Percentiles rank a stretch among this genome's conserved stretches.
phyloP scores from a whole-genome alignment of 1,140 invertebrate species.

The Heliconius nattereri region DNA sequence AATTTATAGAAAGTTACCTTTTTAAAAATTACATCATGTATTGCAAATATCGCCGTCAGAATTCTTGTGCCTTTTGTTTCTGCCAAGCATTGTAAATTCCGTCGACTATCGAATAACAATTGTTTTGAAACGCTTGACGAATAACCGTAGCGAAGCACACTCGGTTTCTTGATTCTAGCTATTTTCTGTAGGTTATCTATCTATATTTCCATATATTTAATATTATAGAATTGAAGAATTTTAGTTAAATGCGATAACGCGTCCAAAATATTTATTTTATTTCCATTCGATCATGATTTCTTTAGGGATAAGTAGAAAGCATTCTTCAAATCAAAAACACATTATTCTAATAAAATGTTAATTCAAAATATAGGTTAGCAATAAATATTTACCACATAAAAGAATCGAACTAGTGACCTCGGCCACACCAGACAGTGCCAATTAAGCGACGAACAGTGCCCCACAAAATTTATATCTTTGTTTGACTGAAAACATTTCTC shows the following conservation, averaged over 20 bases:
- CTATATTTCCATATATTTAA: background rate
- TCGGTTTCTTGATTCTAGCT: background rate
- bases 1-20: background rate
- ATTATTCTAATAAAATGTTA: too few relatives aligned
- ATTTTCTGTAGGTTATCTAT: background rate
- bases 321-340: background rate
- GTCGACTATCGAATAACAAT: conserved; percentile 1
- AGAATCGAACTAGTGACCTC: background rate
- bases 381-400: background rate
- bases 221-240: background rate
- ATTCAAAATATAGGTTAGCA: background rate
- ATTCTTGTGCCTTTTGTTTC: conserved; percentile 4
- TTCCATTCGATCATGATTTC: too few relatives aligned
- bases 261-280: too few relatives aligned
- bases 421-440: background rate
- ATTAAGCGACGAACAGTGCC: background rate
- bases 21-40: background rate
- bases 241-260: too few relatives aligned
- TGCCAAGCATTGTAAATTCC: conserved; percentile 8
- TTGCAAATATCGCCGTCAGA: background rate
- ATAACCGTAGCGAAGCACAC: background rate
- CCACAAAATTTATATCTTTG: conserved; percentile 36
- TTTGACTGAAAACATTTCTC: conserved; percentile 47
- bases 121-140: conserved; percentile 2
- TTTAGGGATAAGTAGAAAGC: too few relatives aligned